Percentiles rank a stretch among this genome's conserved stretches.
These are phyloP conservation scores for Meteorus cinctellus DNA, from an alignment of 2,888 invertebrate genomes.

Conservation along the genomic window DNA sequence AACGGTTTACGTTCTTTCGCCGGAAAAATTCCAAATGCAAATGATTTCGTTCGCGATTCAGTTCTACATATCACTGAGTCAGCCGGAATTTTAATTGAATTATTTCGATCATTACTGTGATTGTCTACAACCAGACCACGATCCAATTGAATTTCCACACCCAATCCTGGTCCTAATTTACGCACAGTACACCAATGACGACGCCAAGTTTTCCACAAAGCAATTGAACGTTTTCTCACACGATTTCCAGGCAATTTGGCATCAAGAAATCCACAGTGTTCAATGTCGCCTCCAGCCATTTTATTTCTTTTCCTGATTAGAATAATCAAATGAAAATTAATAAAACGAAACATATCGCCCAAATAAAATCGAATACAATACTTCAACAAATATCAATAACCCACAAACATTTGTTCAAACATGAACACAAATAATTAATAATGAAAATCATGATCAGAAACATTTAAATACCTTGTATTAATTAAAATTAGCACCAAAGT, in stretches of 20 bases:
- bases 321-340: neutral
- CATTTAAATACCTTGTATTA: neutral
- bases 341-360: neutral
- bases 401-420: neutral
- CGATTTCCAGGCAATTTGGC: constrained; percentile 65
- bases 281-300: constrained; percentile 58
- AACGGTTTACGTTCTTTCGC: constrained; percentile 78
- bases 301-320: neutral
- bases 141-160: constrained; percentile 61
- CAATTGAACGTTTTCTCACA: constrained; percentile 63
- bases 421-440: neutral
- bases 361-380: too few species aligned
- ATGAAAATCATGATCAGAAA: neutral
- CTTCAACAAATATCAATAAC: neutral
- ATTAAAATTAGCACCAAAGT: neutral
- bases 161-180: constrained; percentile 60
- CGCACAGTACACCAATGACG: constrained; percentile 68
- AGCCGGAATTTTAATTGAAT: constrained; percentile 74
- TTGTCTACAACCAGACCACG: constrained; percentile 55
- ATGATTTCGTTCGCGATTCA: constrained; percentile 80
- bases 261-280: constrained; percentile 67
- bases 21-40: constrained; percentile 82
- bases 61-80: constrained; percentile 79
- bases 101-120: constrained; percentile 58
- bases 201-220: constrained; percentile 67